Evolutionary conservation across 2,113 vertebrate species (phyloP), one percentile per base, ranked within the genome.

Genomic region (Dolichallabes microphthalmus): DNA sequence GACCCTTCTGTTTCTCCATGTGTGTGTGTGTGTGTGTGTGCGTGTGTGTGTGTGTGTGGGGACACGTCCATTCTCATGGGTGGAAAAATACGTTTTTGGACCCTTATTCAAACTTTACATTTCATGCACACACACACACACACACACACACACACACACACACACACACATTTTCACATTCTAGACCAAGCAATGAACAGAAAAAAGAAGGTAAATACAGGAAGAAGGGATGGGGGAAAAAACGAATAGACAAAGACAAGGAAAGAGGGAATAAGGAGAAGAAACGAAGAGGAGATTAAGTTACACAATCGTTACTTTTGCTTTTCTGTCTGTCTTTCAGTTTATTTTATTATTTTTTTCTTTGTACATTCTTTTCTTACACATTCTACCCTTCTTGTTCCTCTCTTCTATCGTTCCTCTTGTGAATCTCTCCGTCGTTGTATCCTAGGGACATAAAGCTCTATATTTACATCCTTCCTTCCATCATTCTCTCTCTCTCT

Each of bases 1-100:
- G 92, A 88, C 91, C 86, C 87, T 82, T 80, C 87, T 94, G 93
- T 94, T 94, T 93, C 35, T 50, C 2, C 0, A 13, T 80, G 35
- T 80, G 79, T 50, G 79, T 80, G 77, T 61, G 58, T 63, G 77
- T 80, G 77, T 39, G 55, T 79, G 30, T 45, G 57, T 58, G 32
- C 22, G 77, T 39, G 32, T 80, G 77, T 53, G 45, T 77, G 74
- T 77, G 52, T 57, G 52, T 77, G 53, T 57, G 75, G 11, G 17
- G 17, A 52, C 45, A 52, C 12, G 27, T 52, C 45, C 25, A 22
- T 57, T 57, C 75, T 27, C 9, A 19, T 78, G 53, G 17, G 53
- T 58, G 75, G 32, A 17, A 58, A 78, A 52, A 52, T 74, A 15
- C 2, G 5, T n/a, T 58, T 78, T 57, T 58, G 1, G 10, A 20